phyloP scores from a whole-genome alignment of 2,113 vertebrate species.

The Stigmatopora argus region DNA sequence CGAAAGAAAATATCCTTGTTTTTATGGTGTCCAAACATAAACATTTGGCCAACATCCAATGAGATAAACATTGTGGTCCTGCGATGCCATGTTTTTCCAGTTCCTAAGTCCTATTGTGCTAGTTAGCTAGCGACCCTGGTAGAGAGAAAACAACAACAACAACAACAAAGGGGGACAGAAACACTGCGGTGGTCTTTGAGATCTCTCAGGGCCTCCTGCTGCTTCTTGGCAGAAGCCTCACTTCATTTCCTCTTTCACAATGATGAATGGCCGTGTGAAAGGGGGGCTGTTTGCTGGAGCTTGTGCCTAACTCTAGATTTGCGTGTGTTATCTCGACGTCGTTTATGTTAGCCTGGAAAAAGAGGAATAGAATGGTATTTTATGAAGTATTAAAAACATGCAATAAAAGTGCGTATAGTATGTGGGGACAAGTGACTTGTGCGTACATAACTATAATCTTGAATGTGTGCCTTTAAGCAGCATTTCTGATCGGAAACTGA shows the following conservation, averaged over 20 bases:
- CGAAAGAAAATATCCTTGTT: no score
- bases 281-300: constrained; percentile 14
- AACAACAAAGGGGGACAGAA: constrained; percentile 34
- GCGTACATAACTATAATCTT: no score
- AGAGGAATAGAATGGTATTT: neutral
- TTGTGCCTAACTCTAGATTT: constrained; percentile 10
- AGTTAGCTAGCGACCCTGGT: neutral
- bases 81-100: neutral
- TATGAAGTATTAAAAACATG: neutral
- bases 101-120: neutral
- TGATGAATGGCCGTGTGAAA: constrained; percentile 56
- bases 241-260: constrained; percentile 48
- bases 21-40: neutral
- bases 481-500: no score
- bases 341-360: constrained; percentile 44
- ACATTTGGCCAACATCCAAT: neutral
- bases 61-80: neutral
- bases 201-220: constrained; percentile 19
- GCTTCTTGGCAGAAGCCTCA: constrained; percentile 52
- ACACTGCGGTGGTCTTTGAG: constrained; percentile 29
- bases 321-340: constrained; percentile 34
- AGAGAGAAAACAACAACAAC: neutral
- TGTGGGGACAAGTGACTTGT: neutral
- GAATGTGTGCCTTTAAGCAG: no score
- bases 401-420: neutral